These are phyloP conservation scores for Machimus rusticus DNA, from an alignment of 2,888 invertebrate species.

Conservation along the genomic window DNA sequence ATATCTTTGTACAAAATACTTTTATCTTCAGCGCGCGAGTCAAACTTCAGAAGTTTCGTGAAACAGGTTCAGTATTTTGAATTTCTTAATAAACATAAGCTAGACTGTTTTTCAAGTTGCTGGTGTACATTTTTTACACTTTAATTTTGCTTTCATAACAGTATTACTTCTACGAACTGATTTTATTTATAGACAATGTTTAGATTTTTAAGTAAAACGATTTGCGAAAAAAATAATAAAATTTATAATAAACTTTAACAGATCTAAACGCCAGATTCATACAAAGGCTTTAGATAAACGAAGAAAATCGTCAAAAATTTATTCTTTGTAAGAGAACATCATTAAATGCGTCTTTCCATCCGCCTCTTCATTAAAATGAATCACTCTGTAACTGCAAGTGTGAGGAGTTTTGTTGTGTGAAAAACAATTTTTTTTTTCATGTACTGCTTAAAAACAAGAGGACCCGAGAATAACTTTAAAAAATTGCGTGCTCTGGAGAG, in stretches of 20 bases:
- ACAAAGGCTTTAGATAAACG: neutral
- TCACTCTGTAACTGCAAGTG: neutral
- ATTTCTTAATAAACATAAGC: too few relatives aligned
- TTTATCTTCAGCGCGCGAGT: neutral
- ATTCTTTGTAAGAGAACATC: neutral
- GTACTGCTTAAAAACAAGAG: neutral
- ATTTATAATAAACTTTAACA: neutral
- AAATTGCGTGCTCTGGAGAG: neutral
- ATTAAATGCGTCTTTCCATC: neutral
- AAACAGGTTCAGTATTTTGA: too few relatives aligned
- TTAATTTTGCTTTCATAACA: neutral
- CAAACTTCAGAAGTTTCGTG: too few relatives aligned
- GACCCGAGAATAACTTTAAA: neutral
- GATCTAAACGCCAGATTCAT: neutral
- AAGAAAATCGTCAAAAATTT: neutral
- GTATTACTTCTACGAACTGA: neutral
- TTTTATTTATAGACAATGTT: neutral
- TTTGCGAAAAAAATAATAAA: neutral
- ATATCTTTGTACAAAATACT: too few relatives aligned
- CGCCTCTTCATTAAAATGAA: neutral
- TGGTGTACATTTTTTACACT: neutral
- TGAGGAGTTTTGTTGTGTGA: neutral
- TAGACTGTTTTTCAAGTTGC: neutral
- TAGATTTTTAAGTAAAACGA: neutral
- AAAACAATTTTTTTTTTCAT: neutral